Base-by-base conservation (phyloP, 1,140 invertebrate genomes). In the Tribolium castaneum region DNA sequence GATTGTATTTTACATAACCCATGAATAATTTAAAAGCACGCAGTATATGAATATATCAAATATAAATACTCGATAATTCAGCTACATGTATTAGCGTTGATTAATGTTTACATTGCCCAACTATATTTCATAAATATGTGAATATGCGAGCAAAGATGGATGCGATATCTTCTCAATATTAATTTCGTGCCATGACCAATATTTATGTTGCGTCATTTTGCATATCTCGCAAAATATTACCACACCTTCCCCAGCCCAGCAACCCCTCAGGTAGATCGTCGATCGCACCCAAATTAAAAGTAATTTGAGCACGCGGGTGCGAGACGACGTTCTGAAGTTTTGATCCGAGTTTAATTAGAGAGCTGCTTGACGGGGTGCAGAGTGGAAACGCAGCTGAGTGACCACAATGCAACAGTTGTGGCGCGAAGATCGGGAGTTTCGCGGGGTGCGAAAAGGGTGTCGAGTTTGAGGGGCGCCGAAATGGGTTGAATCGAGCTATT, bases 331-430 rank as follows among this genome's bases (percentile, higher is more conserved):
- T 16, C 25, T 16, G 3, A 10, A 66, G 30, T 73, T 73, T 54
- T 73, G 71, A 73, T 73, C 52, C 71, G 71, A 54, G 52, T 73
- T 73, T 73, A 73, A 73, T 73, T 73, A 54, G 52, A 52, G 71
- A 54, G 22, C 25, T 34, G 49, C n/a, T 66, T 66, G 59, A 22
- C 71, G 50, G 49, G 71, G 50, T 22, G 59, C 39, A 35, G 59
- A 59, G 70, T 30, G 14, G 12, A 70, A 72, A 22, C 49, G 71
- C 35, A 70, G 52, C 66, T 45, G 70, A 73, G 76, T 77, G 76
- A 77, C 76, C 76, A 72, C 76, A 77, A 62, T 72, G 76, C 76
- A 77, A 77, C 76, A 77, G 76, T 77, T 77, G 76, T 56, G 70
- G 71, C 71, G 71, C 71, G 34, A 56, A 39, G 76, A n/a, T 30